Base-by-base conservation (phyloP, 1,140 invertebrate genomes). In the Drepana arcuata region DNA sequence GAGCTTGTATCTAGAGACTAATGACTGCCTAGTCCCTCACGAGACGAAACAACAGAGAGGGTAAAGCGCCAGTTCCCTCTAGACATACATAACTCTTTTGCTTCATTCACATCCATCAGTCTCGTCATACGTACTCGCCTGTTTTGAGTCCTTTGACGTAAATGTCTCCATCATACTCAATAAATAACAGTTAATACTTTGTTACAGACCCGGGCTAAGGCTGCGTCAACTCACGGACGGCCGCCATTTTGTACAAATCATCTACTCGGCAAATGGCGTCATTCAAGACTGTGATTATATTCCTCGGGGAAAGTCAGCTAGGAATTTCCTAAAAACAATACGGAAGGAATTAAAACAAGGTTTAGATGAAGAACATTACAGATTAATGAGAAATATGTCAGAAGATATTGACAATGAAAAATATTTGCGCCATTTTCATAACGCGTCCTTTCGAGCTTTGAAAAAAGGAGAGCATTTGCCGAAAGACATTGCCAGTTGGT, bases 271-370 rank as follows among this genome's bases (percentile, higher is more conserved):
- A 35, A 74, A 83, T 23, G 80, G 84, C 43, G 67, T 74, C 14
- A 67, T 91, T 5, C 77, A 86, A 51, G 89, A 91, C 65, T 92
- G 90, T 57, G 89, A 91, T 65, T 87, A 87, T 51, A 65, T 90
- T 13, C 74, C 83, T 1, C 82, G 88, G 29, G 63, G 54, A 12
- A 69, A 82, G 49, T 66, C 81, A 14, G 83, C 86, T 0, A 68
- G 75, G 48, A 77, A 86, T 37, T 91, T 90, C 66, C 49, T 88
- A 28, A 72, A 72, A 52, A 80, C 66, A 26, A 83, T 90, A 56
- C 66, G 84, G 42, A 71, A 77, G 47, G 88, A 89, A 66, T 60
- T 87, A 29, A 81, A 79, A 56, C 41, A 72, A 29, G 80, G 85
- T 21, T 36, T 79, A 64, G 67, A 70, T 43, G 74, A 84, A 49